Percentiles rank a stretch among this genome's conserved stretches.
These are phyloP conservation scores for Brachionus paranguensis DNA, from an alignment of 1,140 invertebrate genomes.

Conservation along the genomic window DNA sequence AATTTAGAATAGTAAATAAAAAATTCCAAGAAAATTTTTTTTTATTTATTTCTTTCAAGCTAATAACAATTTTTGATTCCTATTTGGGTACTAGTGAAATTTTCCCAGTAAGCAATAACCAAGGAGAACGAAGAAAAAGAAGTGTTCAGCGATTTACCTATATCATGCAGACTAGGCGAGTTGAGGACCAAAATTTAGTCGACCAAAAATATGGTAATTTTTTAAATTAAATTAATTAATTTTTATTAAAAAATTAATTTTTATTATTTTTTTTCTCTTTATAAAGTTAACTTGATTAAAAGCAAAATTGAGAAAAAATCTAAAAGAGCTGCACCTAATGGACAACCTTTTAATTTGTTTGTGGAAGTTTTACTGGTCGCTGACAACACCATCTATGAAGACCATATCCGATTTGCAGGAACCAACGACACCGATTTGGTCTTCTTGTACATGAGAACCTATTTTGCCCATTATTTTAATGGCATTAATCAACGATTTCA, in stretches of 20 bases:
- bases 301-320: not conserved
- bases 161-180: not conserved
- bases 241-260: not conserved
- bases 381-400: constrained; percentile 6
- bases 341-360: constrained; percentile 26
- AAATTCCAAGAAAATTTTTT: not conserved
- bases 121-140: not conserved
- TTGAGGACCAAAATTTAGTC: not conserved
- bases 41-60: not conserved
- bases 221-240: not conserved
- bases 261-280: no score
- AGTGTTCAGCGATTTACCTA: not conserved
- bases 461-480: constrained; percentile 38
- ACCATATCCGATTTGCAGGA: not conserved
- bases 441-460: constrained; percentile 31
- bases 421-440: constrained; percentile 16
- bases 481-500: constrained; percentile 30
- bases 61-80: not conserved
- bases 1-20: not conserved
- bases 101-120: not conserved
- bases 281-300: not conserved
- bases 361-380: not conserved
- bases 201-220: not conserved
- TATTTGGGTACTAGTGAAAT: not conserved
- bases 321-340: not conserved